Evolutionary conservation across 2,888 invertebrate genomes (phyloP).

Genomic region (Cordylochernes scorpioides): DNA sequence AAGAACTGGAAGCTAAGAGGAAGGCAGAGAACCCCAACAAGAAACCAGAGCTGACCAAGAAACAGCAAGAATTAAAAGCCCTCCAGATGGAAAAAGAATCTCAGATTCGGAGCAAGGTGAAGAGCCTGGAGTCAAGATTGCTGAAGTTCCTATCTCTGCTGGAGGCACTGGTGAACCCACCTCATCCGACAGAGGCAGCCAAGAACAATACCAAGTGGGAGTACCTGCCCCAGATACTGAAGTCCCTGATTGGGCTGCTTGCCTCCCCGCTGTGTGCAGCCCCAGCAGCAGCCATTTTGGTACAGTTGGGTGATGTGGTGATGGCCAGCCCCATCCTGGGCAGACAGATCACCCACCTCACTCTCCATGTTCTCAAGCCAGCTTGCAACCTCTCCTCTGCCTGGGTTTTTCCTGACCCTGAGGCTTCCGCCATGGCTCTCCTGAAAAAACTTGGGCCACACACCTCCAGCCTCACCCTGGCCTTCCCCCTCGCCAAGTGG

Average conservation of each 20-base stretch:
- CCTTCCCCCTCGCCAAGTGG: slow-evolving; percentile 37
- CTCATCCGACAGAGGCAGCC: too few species aligned
- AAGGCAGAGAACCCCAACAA: slow-evolving; percentile 26
- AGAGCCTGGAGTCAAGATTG: too few species aligned
- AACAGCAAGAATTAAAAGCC: slow-evolving; percentile 73
- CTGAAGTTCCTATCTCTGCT: too few species aligned
- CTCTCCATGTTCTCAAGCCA: slow-evolving; percentile 45
- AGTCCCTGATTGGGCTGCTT: slow-evolving; percentile 35
- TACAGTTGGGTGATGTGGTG: slow-evolving; percentile 32
- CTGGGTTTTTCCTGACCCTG: slow-evolving; percentile 45
- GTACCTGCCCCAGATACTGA: too few species aligned
- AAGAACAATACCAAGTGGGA: too few species aligned
- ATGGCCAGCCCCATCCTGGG: slow-evolving; percentile 20
- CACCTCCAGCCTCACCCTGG: too few species aligned
- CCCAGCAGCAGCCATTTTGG: slow-evolving; percentile 32
- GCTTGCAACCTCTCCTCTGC: slow-evolving; percentile 45
- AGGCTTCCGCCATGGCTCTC: slow-evolving; percentile 34
- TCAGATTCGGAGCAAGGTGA: slow-evolving; percentile 39
- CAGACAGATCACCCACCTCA: slow-evolving; percentile 34
- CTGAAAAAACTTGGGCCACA: slow-evolving; percentile 31
- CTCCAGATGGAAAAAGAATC: slow-evolving; percentile 60
- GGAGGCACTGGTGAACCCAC: too few species aligned
- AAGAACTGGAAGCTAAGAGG: slow-evolving; percentile 69
- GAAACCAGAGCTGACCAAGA: slow-evolving; percentile 42
- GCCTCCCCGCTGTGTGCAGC: slow-evolving; percentile 51